Conservation (phyloP, 1,140 invertebrate species). For the Cotesia chilonis region DNA sequence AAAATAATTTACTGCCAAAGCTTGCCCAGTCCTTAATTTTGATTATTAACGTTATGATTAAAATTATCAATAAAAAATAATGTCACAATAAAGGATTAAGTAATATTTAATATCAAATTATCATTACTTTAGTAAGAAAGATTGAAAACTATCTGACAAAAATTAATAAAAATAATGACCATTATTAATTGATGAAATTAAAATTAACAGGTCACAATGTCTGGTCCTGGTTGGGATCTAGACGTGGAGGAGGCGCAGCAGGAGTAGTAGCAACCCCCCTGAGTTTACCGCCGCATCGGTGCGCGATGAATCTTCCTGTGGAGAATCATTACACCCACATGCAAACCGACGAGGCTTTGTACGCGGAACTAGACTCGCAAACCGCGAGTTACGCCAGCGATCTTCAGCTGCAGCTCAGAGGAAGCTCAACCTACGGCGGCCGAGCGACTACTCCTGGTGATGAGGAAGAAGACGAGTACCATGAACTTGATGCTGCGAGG, state of each 20-base stretch:
- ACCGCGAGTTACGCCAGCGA: constrained; percentile 64
- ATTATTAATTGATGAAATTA: background rate
- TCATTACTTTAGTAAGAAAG: too few relatives aligned
- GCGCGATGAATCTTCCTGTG: constrained; percentile 65
- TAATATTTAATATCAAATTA: too few relatives aligned
- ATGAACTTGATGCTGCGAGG: constrained; percentile 62
- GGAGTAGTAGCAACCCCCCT: constrained; percentile 62
- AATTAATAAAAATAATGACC: background rate
- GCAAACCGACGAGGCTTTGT: constrained; percentile 75
- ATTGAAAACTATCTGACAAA: too few relatives aligned
- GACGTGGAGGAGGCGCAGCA: constrained; percentile 63
- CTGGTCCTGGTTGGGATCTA: constrained; percentile 73
- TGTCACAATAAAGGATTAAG: too few relatives aligned
- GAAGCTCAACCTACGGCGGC: constrained; percentile 58
- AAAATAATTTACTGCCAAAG: too few relatives aligned
- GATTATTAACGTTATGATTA: too few relatives aligned
- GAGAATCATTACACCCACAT: constrained; percentile 78
- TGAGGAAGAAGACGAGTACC: constrained; percentile 63
- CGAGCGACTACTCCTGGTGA: constrained; percentile 54
- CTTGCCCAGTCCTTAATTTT: too few relatives aligned
- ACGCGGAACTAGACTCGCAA: constrained; percentile 72
- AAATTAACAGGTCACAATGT: constrained; percentile 63
- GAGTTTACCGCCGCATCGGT: constrained; percentile 60
- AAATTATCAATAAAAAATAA: too few relatives aligned
- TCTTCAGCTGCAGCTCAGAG: constrained; percentile 60